Evolutionary conservation across 2,888 invertebrate species (phyloP), one percentile per base, ranked within the genome.

Genomic region (Thereva nobilitata): DNA sequence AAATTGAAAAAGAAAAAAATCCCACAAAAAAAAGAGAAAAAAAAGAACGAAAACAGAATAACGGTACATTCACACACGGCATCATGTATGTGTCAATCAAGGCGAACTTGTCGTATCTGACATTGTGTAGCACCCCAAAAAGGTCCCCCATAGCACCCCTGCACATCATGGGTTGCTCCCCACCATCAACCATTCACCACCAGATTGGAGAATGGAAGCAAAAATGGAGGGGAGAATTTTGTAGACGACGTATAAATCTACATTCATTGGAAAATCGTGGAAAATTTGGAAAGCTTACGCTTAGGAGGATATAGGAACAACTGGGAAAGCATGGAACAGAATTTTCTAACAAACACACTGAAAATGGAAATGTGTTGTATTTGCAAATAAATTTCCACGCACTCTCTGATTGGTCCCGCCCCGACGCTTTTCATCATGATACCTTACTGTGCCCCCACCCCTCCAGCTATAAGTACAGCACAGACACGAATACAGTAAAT

Each of bases 331-430:
- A 4, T 50, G 61, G 40, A 61, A 61, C 61, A 9, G 9, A 7
- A 34, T 61, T 34, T 49, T 50, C 50, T 42, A 35, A 59, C 59
- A 9, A 8, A 47, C n/a, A 61, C 61, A 45, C 5, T 0, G 37
- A 61, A 10, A 12, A 23, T 41, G 12, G 42, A 12, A 38, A 41
- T 49, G 50, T 49, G 50, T 41, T 50, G 50, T 41, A 59, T 61
- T 57, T 50, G 49, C 50, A 49, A 61, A 61, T 61, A 61, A 61
- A 61, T 61, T 61, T 61, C 68, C 70, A 71, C 73, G 72, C 73
- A 72, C 71, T 72, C 72, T 72, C 73, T 72, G 72, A 73, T 73
- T 72, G 78, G 77, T 79, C 77, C 79, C 79, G 79, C 79, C 79
- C 79, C 77, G 75, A 77, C 78, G 77, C 76, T 78, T 79, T 77